phyloP scores from a whole-genome alignment of 1,140 invertebrate genomes.

The Drosophila equinoxialis region DNA sequence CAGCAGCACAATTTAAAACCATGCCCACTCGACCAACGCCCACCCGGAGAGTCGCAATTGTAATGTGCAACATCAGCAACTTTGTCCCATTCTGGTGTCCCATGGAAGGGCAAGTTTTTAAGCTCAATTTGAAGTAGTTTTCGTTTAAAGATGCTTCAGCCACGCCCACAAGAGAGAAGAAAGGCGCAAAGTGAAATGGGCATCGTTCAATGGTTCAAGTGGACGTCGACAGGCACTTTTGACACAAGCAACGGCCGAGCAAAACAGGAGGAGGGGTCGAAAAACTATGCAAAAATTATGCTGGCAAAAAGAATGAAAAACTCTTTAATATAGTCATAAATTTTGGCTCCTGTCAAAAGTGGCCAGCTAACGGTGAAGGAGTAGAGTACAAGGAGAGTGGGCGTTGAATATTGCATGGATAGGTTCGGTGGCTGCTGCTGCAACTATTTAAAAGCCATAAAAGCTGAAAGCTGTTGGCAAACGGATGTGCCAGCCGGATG shows the following conservation, averaged over 20 bases:
- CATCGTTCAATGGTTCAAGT: conserved; percentile 20
- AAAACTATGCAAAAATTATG: conserved; percentile 74
- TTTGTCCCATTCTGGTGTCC: neutral
- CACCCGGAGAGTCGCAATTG: neutral
- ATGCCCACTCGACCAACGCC: conserved; percentile 10
- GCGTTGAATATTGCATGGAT: conserved; percentile 48
- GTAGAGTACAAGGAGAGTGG: neutral
- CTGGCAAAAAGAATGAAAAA: conserved; percentile 54
- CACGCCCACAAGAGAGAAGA: neutral
- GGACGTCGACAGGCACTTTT: conserved; percentile 40
- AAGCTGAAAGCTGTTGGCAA: conserved; percentile 78
- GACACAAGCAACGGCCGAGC: conserved; percentile 14
- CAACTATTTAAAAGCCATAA: conserved; percentile 81
- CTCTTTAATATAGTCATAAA: conserved; percentile 78
- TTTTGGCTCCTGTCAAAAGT: conserved; percentile 62
- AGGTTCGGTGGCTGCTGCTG: conserved; percentile 40
- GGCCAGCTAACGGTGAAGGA: neutral
- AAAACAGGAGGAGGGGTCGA: too few relatives aligned
- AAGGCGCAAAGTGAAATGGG: neutral
- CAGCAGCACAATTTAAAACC: neutral
- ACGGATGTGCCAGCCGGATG: conserved; percentile 76
- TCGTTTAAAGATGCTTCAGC: conserved; percentile 10
- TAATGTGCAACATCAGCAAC: conserved; percentile 28
- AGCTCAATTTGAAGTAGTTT: conserved; percentile 26
- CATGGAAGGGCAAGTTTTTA: conserved; percentile 21